Percentiles rank a stretch among this genome's conserved stretches.
Conservation (phyloP, 1,140 invertebrate genomes). For the Drosophila yakuba region DNA sequence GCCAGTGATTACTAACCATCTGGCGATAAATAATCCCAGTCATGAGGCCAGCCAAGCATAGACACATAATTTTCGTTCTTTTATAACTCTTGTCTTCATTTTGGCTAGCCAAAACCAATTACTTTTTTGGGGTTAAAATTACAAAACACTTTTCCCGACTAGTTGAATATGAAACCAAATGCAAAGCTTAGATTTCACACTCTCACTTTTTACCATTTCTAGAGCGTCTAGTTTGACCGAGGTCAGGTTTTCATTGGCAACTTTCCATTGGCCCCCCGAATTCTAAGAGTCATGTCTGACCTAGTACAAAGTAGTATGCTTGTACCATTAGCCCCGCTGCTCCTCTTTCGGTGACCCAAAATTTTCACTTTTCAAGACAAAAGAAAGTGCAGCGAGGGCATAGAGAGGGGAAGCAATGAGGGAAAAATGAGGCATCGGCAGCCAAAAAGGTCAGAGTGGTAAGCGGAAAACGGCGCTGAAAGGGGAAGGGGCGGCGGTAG, state of each 20-base stretch:
- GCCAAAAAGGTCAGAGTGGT: slow-evolving; percentile 40
- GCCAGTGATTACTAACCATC: slow-evolving; percentile 6
- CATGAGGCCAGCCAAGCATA: slow-evolving; percentile 17
- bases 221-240: not conserved
- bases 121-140: too few relatives aligned
- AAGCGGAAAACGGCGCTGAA: slow-evolving; percentile 4
- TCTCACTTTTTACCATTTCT: slow-evolving; percentile 1
- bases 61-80: not conserved
- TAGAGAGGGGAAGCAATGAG: not conserved
- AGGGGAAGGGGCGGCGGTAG: not conserved
- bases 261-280: slow-evolving; percentile 26
- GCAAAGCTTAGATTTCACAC: not conserved
- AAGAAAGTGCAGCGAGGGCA: slow-evolving; percentile 32
- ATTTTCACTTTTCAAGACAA: slow-evolving; percentile 46
- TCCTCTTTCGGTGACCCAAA: not conserved
- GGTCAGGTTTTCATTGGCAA: slow-evolving; percentile 44
- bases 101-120: not conserved
- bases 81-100: not conserved
- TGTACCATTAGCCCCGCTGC: slow-evolving; percentile 17
- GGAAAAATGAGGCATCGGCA: slow-evolving; percentile 4
- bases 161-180: too few relatives aligned
- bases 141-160: too few relatives aligned
- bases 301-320: slow-evolving; percentile 15
- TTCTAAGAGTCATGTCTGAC: slow-evolving; percentile 18
- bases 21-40: slow-evolving; percentile 8